Conservation (phyloP, 2,888 invertebrate species). For the Campoplex nolae region DNA sequence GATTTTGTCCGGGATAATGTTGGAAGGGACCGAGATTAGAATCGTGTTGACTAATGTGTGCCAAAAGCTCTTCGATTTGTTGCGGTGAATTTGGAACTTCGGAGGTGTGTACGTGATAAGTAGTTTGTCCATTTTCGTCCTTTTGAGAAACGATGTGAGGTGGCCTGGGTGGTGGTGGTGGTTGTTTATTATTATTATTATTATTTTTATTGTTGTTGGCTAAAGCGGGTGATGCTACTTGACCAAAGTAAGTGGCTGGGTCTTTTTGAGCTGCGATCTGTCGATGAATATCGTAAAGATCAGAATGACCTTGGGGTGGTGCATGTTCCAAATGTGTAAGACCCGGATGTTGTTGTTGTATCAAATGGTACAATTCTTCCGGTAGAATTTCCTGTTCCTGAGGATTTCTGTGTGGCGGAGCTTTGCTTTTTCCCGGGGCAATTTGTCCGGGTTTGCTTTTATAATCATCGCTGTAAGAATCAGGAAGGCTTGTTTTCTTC, state of each 20-base stretch:
- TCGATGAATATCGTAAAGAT: constrained; percentile 80
- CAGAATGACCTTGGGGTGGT: constrained; percentile 77
- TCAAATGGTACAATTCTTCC: constrained; percentile 80
- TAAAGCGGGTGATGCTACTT: background rate
- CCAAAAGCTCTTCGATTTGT: constrained; percentile 82
- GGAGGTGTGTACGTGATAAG: constrained; percentile 81
- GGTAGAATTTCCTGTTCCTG: constrained; percentile 75
- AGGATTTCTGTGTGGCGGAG: constrained; percentile 69
- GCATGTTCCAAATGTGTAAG: constrained; percentile 77
- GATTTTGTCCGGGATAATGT: constrained; percentile 78
- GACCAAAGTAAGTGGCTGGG: constrained; percentile 74
- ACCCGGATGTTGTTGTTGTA: constrained; percentile 81
- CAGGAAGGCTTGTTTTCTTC: constrained; percentile 72
- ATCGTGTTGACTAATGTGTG: constrained; percentile 83
- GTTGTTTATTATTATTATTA: background rate
- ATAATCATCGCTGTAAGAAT: constrained; percentile 66
- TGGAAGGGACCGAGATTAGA: constrained; percentile 80
- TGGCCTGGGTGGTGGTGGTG: constrained; percentile 59
- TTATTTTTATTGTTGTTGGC: constrained; percentile 40
- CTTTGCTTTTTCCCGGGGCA: constrained; percentile 70
- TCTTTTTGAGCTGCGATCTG: constrained; percentile 77
- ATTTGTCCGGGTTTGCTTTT: constrained; percentile 67
- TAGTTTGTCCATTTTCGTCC: constrained; percentile 81
- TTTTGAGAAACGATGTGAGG: constrained; percentile 80
- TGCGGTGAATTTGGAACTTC: constrained; percentile 80